Base-by-base conservation (phyloP, 2,797 vertebrate genomes). In the Crenichthys baileyi region DNA sequence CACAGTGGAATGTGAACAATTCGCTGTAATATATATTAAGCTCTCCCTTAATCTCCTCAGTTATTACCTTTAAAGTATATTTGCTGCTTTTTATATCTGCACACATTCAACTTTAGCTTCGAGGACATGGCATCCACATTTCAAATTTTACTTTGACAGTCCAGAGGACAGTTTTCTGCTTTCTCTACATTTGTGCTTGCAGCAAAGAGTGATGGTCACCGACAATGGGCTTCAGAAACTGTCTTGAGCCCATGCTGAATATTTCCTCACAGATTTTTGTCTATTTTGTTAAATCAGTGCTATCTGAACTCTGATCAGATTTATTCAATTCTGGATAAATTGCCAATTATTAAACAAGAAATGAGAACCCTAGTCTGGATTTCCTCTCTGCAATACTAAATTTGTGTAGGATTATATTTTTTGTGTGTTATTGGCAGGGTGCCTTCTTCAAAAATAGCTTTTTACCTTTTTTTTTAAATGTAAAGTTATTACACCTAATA, bases 1-100 rank as follows among this genome's bases (percentile, higher is more conserved):
- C 76, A 79, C 36, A 48, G 63, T 53, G 48, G 31, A 13, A 76
- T 85, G 72, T 68, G 29, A 29, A 78, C 60, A 77, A 78, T 72
- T 22, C 24, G 50, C 60, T 44, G 65, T 36, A 79, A 65, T 51
- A 63, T 53, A 31, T 39, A 1, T 5, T 7, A 51, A 63, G 26
- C 7, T 41, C 26, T 39, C 12, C n/a, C 12, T 70, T 55, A 56
- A 76, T 55, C 44, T 36, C 9, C 72, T 72, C 5, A 16, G 41
- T 70, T 12, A 51, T 26, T 68, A 26, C 7, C 31, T 53, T 41
- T 31, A 50, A 56, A 63, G 39, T 46, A 29, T 67, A 20, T 36
- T 29, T 22, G 16, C 39, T 44, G n/a, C 7, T 22, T 75, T 29
- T 61, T 29, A 55, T 56, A 46, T 18, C 24, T 26, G 13, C 67